These are phyloP conservation scores for Eupithecia subumbrata DNA, from an alignment of 2,888 invertebrate species.

Conservation along the genomic window DNA sequence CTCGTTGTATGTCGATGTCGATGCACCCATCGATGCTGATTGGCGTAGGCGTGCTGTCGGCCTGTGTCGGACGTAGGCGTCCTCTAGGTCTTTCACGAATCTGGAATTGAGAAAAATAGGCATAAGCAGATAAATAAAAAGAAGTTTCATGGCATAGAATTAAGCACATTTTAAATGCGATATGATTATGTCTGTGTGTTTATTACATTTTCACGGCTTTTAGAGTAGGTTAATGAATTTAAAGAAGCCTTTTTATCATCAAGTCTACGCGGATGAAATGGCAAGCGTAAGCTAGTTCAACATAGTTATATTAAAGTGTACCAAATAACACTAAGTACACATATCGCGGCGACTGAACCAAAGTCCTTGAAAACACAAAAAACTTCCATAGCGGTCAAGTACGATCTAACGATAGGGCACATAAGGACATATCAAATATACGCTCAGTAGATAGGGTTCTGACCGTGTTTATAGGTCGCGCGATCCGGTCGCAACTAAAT, in stretches of 20 bases:
- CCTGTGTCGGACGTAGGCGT: constrained; percentile 81
- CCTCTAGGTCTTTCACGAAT: constrained; percentile 82
- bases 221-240: background rate
- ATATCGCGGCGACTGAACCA: background rate
- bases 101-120: constrained; percentile 62
- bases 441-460: constrained; percentile 2
- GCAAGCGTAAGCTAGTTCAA: background rate
- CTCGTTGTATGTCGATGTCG: constrained; percentile 76
- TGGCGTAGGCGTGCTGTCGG: constrained; percentile 83
- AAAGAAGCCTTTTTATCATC: background rate
- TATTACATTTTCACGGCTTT: background rate
- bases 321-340: background rate
- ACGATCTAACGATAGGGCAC: background rate
- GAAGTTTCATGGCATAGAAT: background rate
- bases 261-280: background rate
- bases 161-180: background rate
- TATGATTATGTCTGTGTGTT: background rate
- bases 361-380: background rate
- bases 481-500: constrained; percentile 11
- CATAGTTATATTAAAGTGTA: background rate
- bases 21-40: constrained; percentile 80
- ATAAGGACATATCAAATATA: background rate
- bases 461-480: constrained; percentile 5
- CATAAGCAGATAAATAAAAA: background rate
- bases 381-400: constrained; percentile 11